Conservation (phyloP, 2,113 vertebrate genomes). For the Malurus alboscapulatus region DNA sequence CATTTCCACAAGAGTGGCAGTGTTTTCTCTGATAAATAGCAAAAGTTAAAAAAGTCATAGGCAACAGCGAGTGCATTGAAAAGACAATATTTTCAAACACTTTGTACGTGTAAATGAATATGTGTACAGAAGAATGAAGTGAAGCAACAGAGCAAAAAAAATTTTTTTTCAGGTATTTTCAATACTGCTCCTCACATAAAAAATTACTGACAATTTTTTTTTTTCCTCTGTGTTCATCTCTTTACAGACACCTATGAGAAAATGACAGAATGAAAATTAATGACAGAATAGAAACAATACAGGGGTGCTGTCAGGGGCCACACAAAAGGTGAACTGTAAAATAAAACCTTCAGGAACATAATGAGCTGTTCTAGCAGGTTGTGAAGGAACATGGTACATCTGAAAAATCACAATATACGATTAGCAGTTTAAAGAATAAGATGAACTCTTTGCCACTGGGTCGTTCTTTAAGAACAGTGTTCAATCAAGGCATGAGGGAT, state of each 20-base stretch:
- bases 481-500: neutral
- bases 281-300: no score
- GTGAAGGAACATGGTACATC: neutral
- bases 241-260: neutral
- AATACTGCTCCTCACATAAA: neutral
- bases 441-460: neutral
- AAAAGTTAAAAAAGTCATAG: neutral
- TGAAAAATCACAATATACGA: neutral
- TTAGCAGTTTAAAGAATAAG: neutral
- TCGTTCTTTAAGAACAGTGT: neutral
- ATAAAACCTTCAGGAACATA: neutral
- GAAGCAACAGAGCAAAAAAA: neutral
- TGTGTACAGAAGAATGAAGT: neutral
- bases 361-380: neutral
- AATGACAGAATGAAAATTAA: neutral
- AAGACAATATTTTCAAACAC: neutral
- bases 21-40: constrained; percentile 35
- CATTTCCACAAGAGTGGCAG: neutral
- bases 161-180: neutral
- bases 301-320: neutral
- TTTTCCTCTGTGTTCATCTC: neutral
- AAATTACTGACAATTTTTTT: neutral
- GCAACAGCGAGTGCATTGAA: neutral
- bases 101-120: neutral
- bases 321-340: neutral